Base-by-base conservation (phyloP, 37 sponge, comb jelly and placozoan species). In the Crambe crambe region DNA sequence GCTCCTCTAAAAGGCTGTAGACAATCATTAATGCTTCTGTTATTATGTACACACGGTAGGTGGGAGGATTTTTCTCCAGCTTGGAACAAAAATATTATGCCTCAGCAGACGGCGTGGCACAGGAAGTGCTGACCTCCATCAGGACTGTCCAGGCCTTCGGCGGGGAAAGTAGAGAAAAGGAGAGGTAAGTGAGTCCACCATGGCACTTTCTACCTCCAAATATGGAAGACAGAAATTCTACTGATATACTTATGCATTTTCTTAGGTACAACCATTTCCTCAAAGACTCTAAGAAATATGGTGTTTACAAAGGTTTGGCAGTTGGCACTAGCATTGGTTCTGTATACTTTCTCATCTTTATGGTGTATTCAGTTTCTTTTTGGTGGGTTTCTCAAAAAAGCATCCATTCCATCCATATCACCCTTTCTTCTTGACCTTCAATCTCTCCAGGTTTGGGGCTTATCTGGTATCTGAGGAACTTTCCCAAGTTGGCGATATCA, bases 91-190 rank as follows among this genome's bases (percentile, higher is more conserved):
- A 83, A 62, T 82, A 85, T 51, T 97, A 97, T 76, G 94, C 92
- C 1, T 51, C 42, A 43, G 97, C 97, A 21, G 97, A 95, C 30
- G 92, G 80, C 20, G 76, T 97, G 39, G 95, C 97, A 40, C 92
- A 94, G 67, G 97, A 97, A 62, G 95, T 97, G 0, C 65, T 97
- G 22, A 85, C 95, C 23, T 87, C 97, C 64, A 91, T 97, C 56
- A 70, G 95, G 64, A 97, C 97, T 23, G 97, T 97, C 2, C 78
- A 83, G 22, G 85, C 97, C 29, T 97, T 97, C 72, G 97, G 97
- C 0, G 95, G 95, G 25, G 91, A 97, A 37, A 22, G 58, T 23
- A 85, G 57, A 42, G 91, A 82, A 58, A 30, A 39, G 6, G 62
- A 74, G 21, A 63, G 89, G 86, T 85, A 38, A 85, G 79, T 51